These are phyloP conservation scores for Dryoscopus gambensis DNA, from an alignment of 2,113 vertebrate species.

Conservation along the genomic window DNA sequence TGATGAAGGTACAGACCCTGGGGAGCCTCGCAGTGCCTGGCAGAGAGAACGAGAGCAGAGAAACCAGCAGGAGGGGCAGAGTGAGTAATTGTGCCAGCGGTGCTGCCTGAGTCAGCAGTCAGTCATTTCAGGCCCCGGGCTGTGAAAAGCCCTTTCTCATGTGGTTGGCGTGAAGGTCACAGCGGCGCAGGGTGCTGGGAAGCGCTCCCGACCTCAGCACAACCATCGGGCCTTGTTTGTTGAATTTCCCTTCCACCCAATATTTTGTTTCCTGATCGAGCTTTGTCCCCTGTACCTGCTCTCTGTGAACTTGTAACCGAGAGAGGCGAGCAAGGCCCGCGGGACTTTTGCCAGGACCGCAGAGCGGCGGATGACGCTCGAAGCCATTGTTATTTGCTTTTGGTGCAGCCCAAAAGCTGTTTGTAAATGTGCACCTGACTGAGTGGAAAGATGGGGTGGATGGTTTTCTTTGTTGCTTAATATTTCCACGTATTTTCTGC, in stretches of 20 bases:
- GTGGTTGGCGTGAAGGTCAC: constrained; percentile 15
- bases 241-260: neutral
- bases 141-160: neutral
- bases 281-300: neutral
- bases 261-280: neutral
- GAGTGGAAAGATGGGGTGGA: constrained; percentile 13
- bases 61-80: neutral
- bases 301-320: neutral
- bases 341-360: neutral
- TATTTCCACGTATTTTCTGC: constrained; percentile 17
- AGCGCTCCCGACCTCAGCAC: neutral
- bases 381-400: neutral
- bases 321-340: neutral
- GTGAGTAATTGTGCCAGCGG: neutral
- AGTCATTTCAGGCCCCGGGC: constrained; percentile 8
- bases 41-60: neutral
- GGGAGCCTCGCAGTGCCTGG: neutral
- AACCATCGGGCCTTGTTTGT: neutral
- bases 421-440: neutral
- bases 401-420: neutral
- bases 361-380: neutral
- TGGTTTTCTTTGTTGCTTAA: neutral
- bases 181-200: neutral
- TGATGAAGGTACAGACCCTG: neutral
- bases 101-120: neutral